Conservation (phyloP, 2,113 vertebrate genomes). For the Gadus macrocephalus region DNA sequence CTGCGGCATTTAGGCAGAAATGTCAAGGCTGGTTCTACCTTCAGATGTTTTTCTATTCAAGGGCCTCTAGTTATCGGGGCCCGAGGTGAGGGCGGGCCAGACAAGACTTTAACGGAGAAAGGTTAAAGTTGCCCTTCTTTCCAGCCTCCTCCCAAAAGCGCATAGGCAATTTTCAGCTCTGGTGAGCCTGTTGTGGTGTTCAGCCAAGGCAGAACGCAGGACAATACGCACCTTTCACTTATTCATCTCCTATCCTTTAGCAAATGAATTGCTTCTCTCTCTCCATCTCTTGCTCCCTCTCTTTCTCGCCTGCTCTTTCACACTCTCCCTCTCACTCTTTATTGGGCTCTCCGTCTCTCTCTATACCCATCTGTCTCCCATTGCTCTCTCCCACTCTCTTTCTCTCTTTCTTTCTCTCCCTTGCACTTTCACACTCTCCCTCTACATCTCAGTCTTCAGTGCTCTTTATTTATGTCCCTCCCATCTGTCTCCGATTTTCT, state of each 20-base stretch:
- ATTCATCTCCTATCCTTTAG: conserved; percentile 47
- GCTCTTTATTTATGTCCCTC: too few relatives aligned
- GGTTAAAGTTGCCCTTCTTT: conserved; percentile 32
- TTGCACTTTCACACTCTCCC: too few relatives aligned
- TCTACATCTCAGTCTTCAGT: too few relatives aligned
- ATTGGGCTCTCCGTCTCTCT: too few relatives aligned
- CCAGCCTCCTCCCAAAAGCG: conserved; percentile 47
- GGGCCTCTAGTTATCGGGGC: background rate
- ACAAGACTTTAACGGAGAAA: conserved; percentile 25
- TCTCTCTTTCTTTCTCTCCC: too few relatives aligned
- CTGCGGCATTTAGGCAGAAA: conserved; percentile 5
- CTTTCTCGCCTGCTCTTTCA: too few relatives aligned
- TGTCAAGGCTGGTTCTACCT: background rate
- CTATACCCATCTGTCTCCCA: too few relatives aligned
- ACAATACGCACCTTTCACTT: conserved; percentile 65
- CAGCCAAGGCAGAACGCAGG: conserved; percentile 60
- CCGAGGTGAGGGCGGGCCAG: background rate
- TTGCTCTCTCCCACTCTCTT: too few relatives aligned
- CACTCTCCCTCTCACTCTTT: too few relatives aligned
- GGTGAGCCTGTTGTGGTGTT: conserved; percentile 61
- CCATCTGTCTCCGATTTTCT: too few relatives aligned
- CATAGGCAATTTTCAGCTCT: conserved; percentile 75
- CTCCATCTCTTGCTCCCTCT: background rate
- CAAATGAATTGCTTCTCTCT: conserved; percentile 21
- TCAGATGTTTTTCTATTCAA: background rate